These are phyloP conservation scores for Epizoanthus rinbou DNA, from an alignment of 92 coral and sea anemone genomes.

Conservation along the genomic window DNA sequence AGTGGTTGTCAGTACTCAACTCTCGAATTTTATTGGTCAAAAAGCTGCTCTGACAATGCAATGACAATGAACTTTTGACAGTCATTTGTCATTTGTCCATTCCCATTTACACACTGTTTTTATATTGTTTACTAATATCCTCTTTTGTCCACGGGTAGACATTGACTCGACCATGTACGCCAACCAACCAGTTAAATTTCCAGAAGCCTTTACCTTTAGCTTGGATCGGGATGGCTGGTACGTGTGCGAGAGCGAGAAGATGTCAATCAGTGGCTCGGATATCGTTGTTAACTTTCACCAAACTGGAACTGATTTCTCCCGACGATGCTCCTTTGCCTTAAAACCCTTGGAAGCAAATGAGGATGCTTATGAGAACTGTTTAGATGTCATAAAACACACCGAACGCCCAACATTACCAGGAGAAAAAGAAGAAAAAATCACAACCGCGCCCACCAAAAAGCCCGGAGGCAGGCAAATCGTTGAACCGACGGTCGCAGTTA, in stretches of 20 bases:
- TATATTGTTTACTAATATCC: no score
- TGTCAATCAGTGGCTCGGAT: neutral
- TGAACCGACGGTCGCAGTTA: neutral
- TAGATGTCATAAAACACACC: constrained; percentile 33
- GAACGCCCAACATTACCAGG: constrained; percentile 19
- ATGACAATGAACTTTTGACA: no score
- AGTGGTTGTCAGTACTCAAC: no score
- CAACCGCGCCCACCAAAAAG: constrained; percentile 1
- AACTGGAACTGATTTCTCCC: neutral
- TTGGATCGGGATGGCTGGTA: constrained; percentile 34
- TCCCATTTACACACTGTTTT: no score
- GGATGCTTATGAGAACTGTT: constrained; percentile 35
- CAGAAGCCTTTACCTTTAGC: constrained; percentile 26
- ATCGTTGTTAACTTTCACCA: constrained; percentile 13
- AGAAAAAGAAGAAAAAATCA: neutral
- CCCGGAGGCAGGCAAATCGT: neutral
- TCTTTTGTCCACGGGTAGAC: neutral
- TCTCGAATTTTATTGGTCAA: no score
- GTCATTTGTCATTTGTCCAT: no score
- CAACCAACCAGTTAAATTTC: constrained; percentile 27
- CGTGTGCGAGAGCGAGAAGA: constrained; percentile 15
- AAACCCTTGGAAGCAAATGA: constrained; percentile 22
- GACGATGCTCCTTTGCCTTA: constrained; percentile 34
- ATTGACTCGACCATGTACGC: constrained; percentile 37
- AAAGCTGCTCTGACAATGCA: no score